Evolutionary conservation across 2,888 invertebrate species (phyloP).

Genomic region (Tetragnatha montana): DNA sequence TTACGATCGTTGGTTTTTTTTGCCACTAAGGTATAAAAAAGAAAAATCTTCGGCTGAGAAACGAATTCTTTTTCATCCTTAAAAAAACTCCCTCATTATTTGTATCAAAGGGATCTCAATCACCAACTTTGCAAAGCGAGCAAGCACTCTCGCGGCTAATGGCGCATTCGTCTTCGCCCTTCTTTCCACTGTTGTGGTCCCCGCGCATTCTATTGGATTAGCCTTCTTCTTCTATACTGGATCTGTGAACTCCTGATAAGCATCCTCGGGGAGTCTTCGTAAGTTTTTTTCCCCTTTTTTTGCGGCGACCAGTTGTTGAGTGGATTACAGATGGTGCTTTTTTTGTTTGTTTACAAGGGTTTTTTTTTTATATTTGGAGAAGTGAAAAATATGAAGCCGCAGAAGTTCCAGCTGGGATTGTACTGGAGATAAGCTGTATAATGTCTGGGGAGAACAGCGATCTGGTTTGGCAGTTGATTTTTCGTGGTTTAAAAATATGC

Average conservation of each 20-base stretch:
- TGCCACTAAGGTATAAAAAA: too few species aligned
- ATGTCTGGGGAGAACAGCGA: background rate
- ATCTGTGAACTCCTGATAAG: slow-evolving; percentile 11
- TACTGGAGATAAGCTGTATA: background rate
- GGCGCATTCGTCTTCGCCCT: slow-evolving; percentile 10
- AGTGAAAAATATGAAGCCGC: background rate
- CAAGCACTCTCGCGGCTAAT: slow-evolving; percentile 18
- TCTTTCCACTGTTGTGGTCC: background rate
- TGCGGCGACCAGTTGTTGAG: background rate
- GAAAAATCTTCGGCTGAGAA: too few species aligned
- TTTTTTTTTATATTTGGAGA: background rate
- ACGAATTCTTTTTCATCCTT: too few species aligned
- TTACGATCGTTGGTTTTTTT: too few species aligned
- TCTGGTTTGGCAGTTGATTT: background rate
- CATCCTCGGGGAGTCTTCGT: background rate
- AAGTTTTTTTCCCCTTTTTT: too few species aligned
- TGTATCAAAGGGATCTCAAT: background rate
- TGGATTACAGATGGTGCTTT: slow-evolving; percentile 2
- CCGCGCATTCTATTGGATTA: slow-evolving; percentile 27
- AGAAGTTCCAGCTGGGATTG: background rate
- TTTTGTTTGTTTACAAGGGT: background rate
- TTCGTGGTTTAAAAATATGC: background rate
- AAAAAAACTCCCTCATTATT: too few species aligned
- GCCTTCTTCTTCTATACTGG: too few species aligned
- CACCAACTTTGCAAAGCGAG: background rate